Percentiles rank a stretch among this genome's conserved stretches.
Conservation (phyloP, 2,888 invertebrate genomes). For the Aphodius sticticus region DNA sequence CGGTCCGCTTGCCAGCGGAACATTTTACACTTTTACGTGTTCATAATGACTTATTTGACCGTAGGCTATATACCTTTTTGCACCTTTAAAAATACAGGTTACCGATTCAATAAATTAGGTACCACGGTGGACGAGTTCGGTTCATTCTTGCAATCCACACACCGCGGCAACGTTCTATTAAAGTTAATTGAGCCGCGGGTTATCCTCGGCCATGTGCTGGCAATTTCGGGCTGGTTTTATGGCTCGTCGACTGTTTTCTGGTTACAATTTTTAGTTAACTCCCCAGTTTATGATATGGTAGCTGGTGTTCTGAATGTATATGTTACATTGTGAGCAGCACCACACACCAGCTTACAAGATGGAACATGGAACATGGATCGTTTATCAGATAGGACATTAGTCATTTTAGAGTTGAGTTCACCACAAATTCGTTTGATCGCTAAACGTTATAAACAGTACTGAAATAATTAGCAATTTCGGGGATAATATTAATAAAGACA, state of each 20-base stretch:
- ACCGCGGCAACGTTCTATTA: neutral
- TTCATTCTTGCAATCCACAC: too few species aligned
- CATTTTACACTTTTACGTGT: neutral
- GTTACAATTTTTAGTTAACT: neutral
- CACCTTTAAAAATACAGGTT: slow-evolving; percentile 4
- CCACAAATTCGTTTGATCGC: too few species aligned
- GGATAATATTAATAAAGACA: too few species aligned
- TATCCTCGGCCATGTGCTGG: neutral
- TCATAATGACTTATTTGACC: neutral
- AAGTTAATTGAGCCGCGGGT: neutral
- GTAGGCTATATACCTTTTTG: slow-evolving; percentile 4
- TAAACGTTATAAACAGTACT: too few species aligned
- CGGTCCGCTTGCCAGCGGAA: neutral
- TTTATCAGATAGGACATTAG: too few species aligned
- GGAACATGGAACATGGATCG: too few species aligned
- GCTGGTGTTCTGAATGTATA: too few species aligned
- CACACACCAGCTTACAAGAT: too few species aligned
- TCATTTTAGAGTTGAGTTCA: too few species aligned
- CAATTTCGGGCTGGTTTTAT: neutral
- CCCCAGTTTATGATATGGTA: neutral
- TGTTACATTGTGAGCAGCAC: neutral
- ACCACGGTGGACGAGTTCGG: neutral
- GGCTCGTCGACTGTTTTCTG: neutral
- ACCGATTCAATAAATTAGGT: neutral
- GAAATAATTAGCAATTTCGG: too few species aligned